Percentiles rank a stretch among this genome's conserved stretches.
Conservation (phyloP, 1,140 invertebrate species). For the Brachionus asplanchnoidis region DNA sequence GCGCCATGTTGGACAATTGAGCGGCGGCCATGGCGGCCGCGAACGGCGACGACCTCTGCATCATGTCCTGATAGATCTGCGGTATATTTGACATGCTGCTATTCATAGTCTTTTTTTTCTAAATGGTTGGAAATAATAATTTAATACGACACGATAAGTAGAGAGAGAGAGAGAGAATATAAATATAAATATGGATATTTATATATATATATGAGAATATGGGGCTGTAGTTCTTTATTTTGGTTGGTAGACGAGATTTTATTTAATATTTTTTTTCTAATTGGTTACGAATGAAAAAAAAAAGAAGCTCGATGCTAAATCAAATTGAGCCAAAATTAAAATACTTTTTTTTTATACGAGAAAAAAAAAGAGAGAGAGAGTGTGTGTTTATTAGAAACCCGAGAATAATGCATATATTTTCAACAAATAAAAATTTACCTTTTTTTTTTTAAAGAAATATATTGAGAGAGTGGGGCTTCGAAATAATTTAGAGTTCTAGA, state of each 20-base stretch:
- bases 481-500: slow-evolving; percentile 30
- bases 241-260: slow-evolving; percentile 12
- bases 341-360: background rate
- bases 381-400: slow-evolving; percentile 25
- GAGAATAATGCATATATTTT: slow-evolving; percentile 24
- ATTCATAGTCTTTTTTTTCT: background rate
- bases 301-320: background rate
- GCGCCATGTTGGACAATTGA: background rate
- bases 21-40: slow-evolving; percentile 21
- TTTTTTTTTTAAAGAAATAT: background rate
- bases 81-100: slow-evolving; percentile 25
- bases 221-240: background rate
- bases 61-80: slow-evolving; percentile 39
- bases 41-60: slow-evolving; percentile 31
- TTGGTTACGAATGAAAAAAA: background rate
- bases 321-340: background rate
- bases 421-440: slow-evolving; percentile 36
- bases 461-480: background rate
- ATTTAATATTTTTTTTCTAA: slow-evolving; percentile 27
- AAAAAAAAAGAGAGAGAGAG: background rate
- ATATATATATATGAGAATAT: background rate
- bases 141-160: background rate
- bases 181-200: background rate
- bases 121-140: background rate
- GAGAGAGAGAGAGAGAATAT: background rate